Evolutionary conservation across 2,113 vertebrate species (phyloP).

Genomic region (Eulemur macaco): DNA sequence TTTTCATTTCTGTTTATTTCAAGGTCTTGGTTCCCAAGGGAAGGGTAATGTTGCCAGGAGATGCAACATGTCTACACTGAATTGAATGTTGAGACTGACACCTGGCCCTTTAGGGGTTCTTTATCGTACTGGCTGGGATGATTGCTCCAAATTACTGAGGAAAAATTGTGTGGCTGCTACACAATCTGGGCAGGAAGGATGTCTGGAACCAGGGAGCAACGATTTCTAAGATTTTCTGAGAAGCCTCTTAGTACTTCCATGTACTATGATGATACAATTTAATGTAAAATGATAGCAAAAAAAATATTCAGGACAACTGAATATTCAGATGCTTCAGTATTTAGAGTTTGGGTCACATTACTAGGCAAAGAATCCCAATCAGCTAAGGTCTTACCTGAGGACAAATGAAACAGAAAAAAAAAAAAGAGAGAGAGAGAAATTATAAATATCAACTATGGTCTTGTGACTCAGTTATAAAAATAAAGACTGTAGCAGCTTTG

Average conservation of each 20-base stretch:
- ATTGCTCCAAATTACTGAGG: neutral
- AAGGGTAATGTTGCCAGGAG: neutral
- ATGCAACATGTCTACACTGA: neutral
- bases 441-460: neutral
- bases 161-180: neutral
- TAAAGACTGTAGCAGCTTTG: neutral
- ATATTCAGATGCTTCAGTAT: neutral
- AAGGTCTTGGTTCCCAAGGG: neutral
- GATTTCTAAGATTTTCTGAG: neutral
- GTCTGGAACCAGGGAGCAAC: neutral
- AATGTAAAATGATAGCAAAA: neutral
- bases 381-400: neutral
- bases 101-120: neutral
- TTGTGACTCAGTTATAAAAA: neutral
- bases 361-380: neutral
- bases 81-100: neutral
- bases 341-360: neutral
- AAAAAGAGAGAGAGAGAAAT: neutral
- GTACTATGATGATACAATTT: neutral
- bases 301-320: neutral
- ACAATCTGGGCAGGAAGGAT: neutral
- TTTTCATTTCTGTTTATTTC: neutral
- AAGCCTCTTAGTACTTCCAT: neutral
- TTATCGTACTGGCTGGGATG: neutral
- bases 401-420: neutral